Evolutionary conservation across 2,113 vertebrate species (phyloP).

Genomic region (Rhegmatorhina hoffmannsi): DNA sequence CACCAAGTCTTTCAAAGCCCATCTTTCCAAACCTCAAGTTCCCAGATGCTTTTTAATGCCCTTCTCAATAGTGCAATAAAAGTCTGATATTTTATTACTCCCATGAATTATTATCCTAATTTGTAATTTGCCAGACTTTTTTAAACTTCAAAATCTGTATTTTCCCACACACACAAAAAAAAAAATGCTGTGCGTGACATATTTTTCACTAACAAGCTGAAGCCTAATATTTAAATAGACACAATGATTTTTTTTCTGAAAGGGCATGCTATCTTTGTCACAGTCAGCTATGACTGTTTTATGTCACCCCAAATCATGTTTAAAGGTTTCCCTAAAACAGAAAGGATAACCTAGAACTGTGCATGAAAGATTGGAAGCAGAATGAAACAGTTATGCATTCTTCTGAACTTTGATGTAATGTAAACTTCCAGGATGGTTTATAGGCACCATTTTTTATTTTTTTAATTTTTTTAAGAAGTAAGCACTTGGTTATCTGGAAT

Average conservation of each 20-base stretch:
- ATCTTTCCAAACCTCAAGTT: constrained; percentile 70
- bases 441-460: not conserved
- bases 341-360: constrained; percentile 41
- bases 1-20: constrained; percentile 75
- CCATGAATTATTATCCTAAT: constrained; percentile 80
- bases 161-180: constrained; percentile 58
- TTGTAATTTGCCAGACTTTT: constrained; percentile 78
- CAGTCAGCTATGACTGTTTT: constrained; percentile 46
- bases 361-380: constrained; percentile 37
- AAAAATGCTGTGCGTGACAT: constrained; percentile 26
- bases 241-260: constrained; percentile 57
- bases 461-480: constrained; percentile 13
- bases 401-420: constrained; percentile 48
- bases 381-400: constrained; percentile 45
- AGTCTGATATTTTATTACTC: constrained; percentile 80
- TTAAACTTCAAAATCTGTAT: constrained; percentile 77
- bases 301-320: constrained; percentile 32
- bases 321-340: constrained; percentile 57
- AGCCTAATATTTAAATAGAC: constrained; percentile 69
- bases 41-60: constrained; percentile 81
- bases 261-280: constrained; percentile 33
- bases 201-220: constrained; percentile 66
- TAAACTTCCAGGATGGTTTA: constrained; percentile 58
- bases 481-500: constrained; percentile 61
- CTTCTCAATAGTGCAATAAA: constrained; percentile 80